A percentile compares a stretch with the other conserved stretches of the same genome.
These are phyloP conservation scores for Chaetogeoica ovagalla DNA, from an alignment of 2,888 invertebrate species.

Conservation along the genomic window DNA sequence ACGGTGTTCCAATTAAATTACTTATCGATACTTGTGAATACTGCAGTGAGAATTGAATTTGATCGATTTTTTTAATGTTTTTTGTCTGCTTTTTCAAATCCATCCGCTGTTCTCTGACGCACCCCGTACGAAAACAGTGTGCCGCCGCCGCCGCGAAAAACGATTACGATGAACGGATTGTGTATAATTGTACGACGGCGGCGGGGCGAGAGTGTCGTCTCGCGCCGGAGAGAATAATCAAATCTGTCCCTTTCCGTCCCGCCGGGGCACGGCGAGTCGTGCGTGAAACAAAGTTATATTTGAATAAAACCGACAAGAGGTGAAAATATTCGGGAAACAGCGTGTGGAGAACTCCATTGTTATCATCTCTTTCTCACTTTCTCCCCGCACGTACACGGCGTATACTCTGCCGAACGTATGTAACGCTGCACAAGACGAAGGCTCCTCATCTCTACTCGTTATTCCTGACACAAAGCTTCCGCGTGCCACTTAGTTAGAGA, in stretches of 20 bases:
- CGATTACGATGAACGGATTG: constrained; percentile 14
- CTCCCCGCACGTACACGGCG: no score
- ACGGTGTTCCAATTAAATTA: no score
- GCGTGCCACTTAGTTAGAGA: constrained; percentile 43
- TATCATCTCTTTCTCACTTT: background rate
- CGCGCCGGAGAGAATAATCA: constrained; percentile 31
- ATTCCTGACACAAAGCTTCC: constrained; percentile 47
- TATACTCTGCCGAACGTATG: no score
- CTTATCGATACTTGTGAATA: no score
- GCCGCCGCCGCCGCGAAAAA: no score
- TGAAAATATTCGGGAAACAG: constrained; percentile 35
- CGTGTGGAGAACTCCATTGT: background rate
- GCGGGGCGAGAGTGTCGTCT: background rate
- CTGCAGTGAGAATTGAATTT: no score
- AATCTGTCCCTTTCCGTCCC: background rate
- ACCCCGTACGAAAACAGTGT: no score
- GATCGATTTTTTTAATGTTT: no score
- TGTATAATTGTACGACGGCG: background rate
- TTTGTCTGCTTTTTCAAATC: no score
- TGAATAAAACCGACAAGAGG: constrained; percentile 33
- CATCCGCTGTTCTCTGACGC: no score
- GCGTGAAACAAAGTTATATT: constrained; percentile 35
- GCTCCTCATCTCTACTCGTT: constrained; percentile 34
- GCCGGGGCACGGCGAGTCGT: background rate
- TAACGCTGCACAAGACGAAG: background rate